phyloP scores from a whole-genome alignment of 1,140 invertebrate species.

The Stegodyphus dumicola region DNA sequence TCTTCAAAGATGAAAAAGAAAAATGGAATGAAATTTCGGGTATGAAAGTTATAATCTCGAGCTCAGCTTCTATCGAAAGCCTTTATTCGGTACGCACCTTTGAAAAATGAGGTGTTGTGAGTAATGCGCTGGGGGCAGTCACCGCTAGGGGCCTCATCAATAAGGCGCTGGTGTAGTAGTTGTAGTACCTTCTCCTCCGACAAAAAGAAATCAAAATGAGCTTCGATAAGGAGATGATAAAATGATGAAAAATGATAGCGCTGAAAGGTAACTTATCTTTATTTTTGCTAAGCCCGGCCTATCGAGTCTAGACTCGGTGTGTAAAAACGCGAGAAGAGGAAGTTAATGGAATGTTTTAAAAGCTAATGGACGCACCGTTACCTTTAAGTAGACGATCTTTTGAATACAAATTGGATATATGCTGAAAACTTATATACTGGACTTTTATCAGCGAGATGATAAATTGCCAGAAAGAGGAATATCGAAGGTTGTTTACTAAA shows the following conservation, averaged over 20 bases:
- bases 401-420: no score
- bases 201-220: no score
- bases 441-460: no score
- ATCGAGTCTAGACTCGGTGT: no score
- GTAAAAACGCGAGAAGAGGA: neutral
- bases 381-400: no score
- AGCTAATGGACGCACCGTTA: no score
- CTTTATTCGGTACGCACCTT: constrained; percentile 6
- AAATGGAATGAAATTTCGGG: no score
- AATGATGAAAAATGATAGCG: constrained; percentile 49
- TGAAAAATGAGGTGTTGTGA: constrained; percentile 42
- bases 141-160: constrained; percentile 24
- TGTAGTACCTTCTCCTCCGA: no score
- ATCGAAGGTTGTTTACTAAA: no score
- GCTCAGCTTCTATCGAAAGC: constrained; percentile 15
- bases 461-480: no score
- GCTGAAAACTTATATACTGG: no score
- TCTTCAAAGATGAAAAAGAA: no score
- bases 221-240: constrained; percentile 33
- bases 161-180: neutral
- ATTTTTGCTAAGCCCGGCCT: neutral
- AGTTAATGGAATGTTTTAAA: neutral
- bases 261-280: constrained; percentile 35
- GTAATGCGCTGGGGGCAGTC: constrained; percentile 15
- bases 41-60: neutral